Evolutionary conservation across 1,140 invertebrate genomes (phyloP).

Genomic region (Bathynomus jamesi): DNA sequence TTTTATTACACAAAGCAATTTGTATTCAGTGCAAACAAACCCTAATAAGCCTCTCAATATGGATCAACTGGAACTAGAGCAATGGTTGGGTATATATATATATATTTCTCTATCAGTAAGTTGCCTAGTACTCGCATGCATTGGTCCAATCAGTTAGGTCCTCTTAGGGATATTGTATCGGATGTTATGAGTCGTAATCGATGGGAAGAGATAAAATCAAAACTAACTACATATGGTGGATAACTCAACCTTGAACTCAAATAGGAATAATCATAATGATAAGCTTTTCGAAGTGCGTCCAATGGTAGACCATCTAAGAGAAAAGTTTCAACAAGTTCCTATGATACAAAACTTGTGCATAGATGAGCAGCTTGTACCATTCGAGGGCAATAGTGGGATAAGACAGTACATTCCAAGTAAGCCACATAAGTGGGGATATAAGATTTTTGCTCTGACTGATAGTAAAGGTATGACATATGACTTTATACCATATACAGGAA

Average conservation of each 20-base stretch:
- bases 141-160: constrained; percentile 12
- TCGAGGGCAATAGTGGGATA: not conserved
- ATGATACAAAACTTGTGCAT: no score
- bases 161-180: constrained; percentile 11
- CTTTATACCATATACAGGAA: constrained; percentile 16
- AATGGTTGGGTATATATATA: constrained; percentile 14
- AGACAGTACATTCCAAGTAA: constrained; percentile 14
- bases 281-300: constrained; percentile 7
- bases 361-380: constrained; percentile 12
- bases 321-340: constrained; percentile 15
- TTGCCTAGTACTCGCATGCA: no score
- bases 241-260: constrained; percentile 2
- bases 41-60: constrained; percentile 12
- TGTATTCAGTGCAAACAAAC: constrained; percentile 5
- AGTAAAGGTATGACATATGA: constrained; percentile 12
- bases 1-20: constrained; percentile 3
- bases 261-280: not conserved
- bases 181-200: constrained; percentile 15
- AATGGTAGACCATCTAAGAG: constrained; percentile 11
- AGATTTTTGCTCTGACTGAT: constrained; percentile 7
- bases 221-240: constrained; percentile 11
- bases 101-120: constrained; percentile 22
- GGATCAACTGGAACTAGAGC: constrained; percentile 5
- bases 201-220: constrained; percentile 18
- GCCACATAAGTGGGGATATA: constrained; percentile 12